Base-by-base conservation (phyloP, 2,888 invertebrate species). In the Azorinus chamasolen region DNA sequence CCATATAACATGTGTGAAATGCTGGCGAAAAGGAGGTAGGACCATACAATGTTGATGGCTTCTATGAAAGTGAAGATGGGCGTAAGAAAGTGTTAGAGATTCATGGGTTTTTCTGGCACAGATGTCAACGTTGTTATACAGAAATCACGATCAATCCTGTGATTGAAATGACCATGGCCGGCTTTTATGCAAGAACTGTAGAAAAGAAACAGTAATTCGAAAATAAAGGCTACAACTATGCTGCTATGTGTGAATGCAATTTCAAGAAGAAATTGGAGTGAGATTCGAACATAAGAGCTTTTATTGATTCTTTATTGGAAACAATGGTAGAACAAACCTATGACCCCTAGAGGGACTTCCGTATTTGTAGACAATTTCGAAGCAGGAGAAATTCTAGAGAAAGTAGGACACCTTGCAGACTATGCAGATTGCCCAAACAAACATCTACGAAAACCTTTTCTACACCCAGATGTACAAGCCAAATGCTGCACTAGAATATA, bases 181-280 rank as follows among this genome's bases (percentile, higher is more conserved):
- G 61, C 12, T 45, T 69, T 27, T 69, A 69, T 54, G 53, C 8
- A 8, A 41, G 27, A 8, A 69, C 69, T 27, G 2, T 45, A 45
- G 46, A 61, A 37, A 69, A 69, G 43, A 22, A 41, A 18, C 3
- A 14, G 1, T 61, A 43, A 25, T 20, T 59, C 5, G 61, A 61
- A 20, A 14, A 12, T 4, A 14, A 45, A 16, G 61, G 69, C 3
- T 69, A 20, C 27, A 61, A 27, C 3, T 69, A 61, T 22, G 18
- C 43, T 22, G 45, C 20, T 22, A 62, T 62, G 4, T 62, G 70
- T 61, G 70, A 70, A 37, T 62, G 54, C 18, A 55, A 70, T 1
- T 70, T 69, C 27, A 53, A 53, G 25, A 18, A 61, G 46, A 45
- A 69, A 32, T 51, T 53, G 24, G n/a, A n/a, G n/a, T n/a, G n/a